Evolutionary conservation across 2,888 invertebrate species (phyloP), one percentile per base, ranked within the genome.

Genomic region (Nemoura dubitans): DNA sequence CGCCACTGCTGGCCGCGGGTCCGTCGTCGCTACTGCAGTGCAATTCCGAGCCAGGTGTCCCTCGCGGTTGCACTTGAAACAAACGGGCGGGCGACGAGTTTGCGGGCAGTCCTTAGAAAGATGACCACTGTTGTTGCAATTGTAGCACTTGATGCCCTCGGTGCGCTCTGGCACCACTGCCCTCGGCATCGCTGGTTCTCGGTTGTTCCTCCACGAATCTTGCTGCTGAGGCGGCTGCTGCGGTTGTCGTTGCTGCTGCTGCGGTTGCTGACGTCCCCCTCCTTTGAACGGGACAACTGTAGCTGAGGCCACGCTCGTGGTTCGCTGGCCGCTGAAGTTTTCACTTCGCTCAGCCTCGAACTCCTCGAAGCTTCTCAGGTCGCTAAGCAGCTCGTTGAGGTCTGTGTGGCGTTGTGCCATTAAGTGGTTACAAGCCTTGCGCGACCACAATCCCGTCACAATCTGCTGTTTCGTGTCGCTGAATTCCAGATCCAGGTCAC

Each of bases 401-500:
- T 28, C 5, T 2, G 14, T 25, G 25, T 82, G 82, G 1, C 30
- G 29, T 27, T 16, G 28, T 6, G 82, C 28, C 80, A 26, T 80
- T 14, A 80, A 28, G 2, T 80, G 26, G 14, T 14, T 14, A 80
- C 25, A 16, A 16, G 30, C 14, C 36, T 30, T 28, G 82, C n/a
- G 82, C n/a, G n/a, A 82, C 21, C 25, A 30, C 21, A 29, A 0
- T 14, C 30, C 82, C 29, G n/a, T 10, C 21, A 30, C 21, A 10
- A 82, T 29, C 82, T 82, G 82, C 30, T 30, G 29, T n/a, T 82
- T 82, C n/a, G 36, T 82, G 82, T 82, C 82, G 6, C 36, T 10
- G 82, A 82, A 82, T 29, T 29, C 14, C 82, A 82, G 30, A 30
- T 82, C n/a, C 30, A 82, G 30, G 21, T 82, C 82, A 16, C 7